These are phyloP conservation scores for Chelmon rostratus DNA, from an alignment of 2,797 vertebrate species.

Conservation along the genomic window DNA sequence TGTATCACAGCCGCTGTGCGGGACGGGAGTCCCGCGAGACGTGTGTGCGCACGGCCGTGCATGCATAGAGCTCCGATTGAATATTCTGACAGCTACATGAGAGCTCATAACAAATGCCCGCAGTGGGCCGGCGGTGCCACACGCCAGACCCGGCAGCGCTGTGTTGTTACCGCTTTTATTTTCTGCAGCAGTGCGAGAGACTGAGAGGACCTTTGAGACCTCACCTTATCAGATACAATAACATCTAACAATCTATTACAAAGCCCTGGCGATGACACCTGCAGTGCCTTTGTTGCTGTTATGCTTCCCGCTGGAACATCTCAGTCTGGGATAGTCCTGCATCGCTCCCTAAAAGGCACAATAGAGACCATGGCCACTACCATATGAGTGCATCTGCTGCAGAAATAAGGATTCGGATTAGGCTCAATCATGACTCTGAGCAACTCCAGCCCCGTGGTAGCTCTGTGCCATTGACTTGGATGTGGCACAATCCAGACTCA, in stretches of 20 bases:
- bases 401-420: conserved; percentile 58
- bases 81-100: conserved; percentile 58
- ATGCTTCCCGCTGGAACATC: conserved; percentile 22
- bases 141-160: conserved; percentile 25
- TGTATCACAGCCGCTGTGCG: conserved; percentile 22
- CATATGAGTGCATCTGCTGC: conserved; percentile 74
- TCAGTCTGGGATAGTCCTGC: conserved; percentile 59
- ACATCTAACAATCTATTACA: conserved; percentile 48
- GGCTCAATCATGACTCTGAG: conserved; percentile 47
- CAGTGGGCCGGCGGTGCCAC: too few species aligned
- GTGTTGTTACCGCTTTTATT: conserved; percentile 37
- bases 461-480: conserved; percentile 54
- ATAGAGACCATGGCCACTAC: conserved; percentile 64
- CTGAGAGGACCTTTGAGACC: conserved; percentile 65
- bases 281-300: conserved; percentile 37
- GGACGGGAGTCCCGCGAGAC: conserved; percentile 34
- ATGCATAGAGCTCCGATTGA: conserved; percentile 28
- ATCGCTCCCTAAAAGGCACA: conserved; percentile 47
- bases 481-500: conserved; percentile 38
- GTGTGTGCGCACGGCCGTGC: conserved; percentile 11
- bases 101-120: conserved; percentile 69
- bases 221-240: conserved; percentile 66
- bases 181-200: conserved; percentile 22
- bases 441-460: conserved; percentile 44
- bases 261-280: conserved; percentile 31